Conservation (phyloP, 2,797 vertebrate genomes). For the Salmo trutta region DNA sequence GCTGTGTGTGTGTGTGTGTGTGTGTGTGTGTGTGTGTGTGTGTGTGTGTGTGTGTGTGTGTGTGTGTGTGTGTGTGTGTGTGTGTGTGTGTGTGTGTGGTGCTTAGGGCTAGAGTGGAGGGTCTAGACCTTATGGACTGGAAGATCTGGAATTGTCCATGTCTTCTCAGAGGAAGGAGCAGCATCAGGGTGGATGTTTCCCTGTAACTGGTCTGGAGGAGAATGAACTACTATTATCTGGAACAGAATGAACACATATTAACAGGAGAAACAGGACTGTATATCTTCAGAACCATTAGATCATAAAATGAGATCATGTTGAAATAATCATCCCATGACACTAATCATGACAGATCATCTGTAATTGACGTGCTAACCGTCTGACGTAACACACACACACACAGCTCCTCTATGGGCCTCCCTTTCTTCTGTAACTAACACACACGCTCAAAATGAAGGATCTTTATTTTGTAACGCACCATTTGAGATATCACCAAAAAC, state of each 20-base stretch:
- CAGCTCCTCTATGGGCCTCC: neutral
- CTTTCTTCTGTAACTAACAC: neutral
- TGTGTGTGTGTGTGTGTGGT: slow-evolving; percentile 10
- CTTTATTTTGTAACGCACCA: slow-evolving; percentile 27
- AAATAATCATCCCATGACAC: slow-evolving; percentile 65
- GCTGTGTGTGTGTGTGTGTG: slow-evolving; percentile 20
- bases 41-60: slow-evolving; percentile 14
- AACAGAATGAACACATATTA: slow-evolving; percentile 44
- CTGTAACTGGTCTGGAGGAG: neutral
- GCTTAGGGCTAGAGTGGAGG: neutral
- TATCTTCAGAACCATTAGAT: slow-evolving; percentile 64
- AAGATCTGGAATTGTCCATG: slow-evolving; percentile 14
- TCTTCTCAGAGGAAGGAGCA: slow-evolving; percentile 20
- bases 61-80: slow-evolving; percentile 4
- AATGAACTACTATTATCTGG: neutral
- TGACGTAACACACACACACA: slow-evolving; percentile 28
- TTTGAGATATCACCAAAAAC: slow-evolving; percentile 31
- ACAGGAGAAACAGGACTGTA: slow-evolving; percentile 37
- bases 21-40: slow-evolving; percentile 30
- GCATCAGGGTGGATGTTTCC: neutral
- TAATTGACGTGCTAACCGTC: slow-evolving; percentile 45
- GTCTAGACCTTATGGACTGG: neutral
- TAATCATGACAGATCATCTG: slow-evolving; percentile 56
- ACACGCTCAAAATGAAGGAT: slow-evolving; percentile 11
- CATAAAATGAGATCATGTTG: slow-evolving; percentile 71